Evolutionary conservation across 2,888 invertebrate species (phyloP).

Genomic region (Diarsia brunnea): DNA sequence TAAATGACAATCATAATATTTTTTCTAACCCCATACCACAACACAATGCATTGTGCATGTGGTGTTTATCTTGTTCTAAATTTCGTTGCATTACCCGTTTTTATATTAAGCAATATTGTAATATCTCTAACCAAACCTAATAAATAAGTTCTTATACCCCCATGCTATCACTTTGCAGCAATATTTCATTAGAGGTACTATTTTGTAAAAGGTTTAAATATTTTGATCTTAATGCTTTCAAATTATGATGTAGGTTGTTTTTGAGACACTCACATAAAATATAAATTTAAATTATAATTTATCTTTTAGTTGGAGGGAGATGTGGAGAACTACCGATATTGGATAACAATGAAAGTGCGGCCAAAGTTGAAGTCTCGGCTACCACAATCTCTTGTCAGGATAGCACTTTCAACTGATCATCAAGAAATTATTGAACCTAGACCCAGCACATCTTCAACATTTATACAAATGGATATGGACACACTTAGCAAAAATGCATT

Average conservation of each 20-base stretch:
- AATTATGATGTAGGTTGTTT: not conserved
- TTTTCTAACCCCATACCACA: not conserved
- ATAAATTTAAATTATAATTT: no score
- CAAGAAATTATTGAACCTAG: conserved; percentile 15
- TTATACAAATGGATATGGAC: not conserved
- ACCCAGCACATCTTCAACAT: conserved; percentile 21
- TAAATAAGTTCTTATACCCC: no score
- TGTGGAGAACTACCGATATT: conserved; percentile 18
- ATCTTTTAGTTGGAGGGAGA: conserved; percentile 10
- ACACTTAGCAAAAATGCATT: not conserved
- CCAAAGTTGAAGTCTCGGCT: conserved; percentile 16
- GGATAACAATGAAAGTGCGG: conserved; percentile 18
- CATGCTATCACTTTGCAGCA: not conserved
- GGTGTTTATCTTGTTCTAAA: not conserved
- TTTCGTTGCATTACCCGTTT: not conserved
- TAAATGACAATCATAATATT: not conserved
- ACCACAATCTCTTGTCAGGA: conserved; percentile 9
- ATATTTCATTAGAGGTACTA: not conserved
- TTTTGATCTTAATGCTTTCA: not conserved
- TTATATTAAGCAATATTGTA: no score
- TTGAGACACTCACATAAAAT: not conserved
- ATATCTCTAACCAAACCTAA: not conserved
- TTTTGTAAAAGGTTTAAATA: not conserved
- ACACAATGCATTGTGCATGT: not conserved
- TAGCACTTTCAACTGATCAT: not conserved